Evolutionary conservation across 2,797 vertebrate genomes (phyloP).

Genomic region (Hippopotamyrus pictus): DNA sequence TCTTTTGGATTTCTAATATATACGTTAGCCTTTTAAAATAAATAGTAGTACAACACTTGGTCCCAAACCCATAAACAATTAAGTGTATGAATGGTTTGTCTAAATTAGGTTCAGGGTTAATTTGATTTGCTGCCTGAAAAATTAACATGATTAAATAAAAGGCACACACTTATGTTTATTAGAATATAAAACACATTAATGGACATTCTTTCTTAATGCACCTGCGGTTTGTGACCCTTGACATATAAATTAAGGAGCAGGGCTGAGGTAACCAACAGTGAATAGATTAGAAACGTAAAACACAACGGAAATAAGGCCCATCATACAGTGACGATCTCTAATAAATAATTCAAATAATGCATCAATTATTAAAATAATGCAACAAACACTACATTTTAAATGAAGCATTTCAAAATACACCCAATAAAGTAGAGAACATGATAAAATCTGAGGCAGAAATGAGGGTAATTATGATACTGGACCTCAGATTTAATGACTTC

Average conservation of each 20-base stretch:
- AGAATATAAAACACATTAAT: neutral
- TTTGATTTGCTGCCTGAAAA: neutral
- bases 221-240: neutral
- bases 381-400: neutral
- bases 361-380: conserved; percentile 3
- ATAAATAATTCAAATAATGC: conserved; percentile 7
- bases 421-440: neutral
- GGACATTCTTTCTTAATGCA: neutral
- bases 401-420: neutral
- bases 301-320: neutral
- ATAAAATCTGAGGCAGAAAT: neutral
- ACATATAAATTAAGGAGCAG: neutral
- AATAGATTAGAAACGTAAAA: neutral
- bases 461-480: neutral
- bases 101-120: neutral
- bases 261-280: neutral
- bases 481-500: conserved; percentile 5
- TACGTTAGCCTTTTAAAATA: neutral
- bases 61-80: neutral
- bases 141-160: neutral
- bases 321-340: neutral
- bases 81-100: neutral
- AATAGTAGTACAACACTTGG: neutral
- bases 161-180: neutral
- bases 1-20: neutral